Base-by-base conservation (phyloP, 2,113 vertebrate genomes). In the Lepus timidus region DNA sequence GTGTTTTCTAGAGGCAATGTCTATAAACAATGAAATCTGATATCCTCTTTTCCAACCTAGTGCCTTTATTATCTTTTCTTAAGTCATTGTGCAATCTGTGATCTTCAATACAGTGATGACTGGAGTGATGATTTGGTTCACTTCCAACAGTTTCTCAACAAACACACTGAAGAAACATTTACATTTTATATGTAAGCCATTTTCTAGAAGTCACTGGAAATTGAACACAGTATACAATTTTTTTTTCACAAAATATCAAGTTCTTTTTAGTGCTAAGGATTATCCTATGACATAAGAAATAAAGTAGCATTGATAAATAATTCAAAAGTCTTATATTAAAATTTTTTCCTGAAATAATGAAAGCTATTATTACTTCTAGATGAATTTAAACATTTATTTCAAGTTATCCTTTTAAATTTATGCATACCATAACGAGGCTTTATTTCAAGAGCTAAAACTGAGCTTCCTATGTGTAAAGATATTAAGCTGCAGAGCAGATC, bases 231-330 rank as follows among this genome's bases (percentile, higher is more conserved):
- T 51, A 6, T 2, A 61, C 49, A 79, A 58, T 51, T n/a, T 36
- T 79, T 79, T 33, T 25, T 14, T 55, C 31, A 75, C 25, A 22
- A 39, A 44, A 23, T 44, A 2, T 23, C 22, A 44, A 44, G 44
- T 49, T 55, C 10, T 52, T 58, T 91, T 74, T 79, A 55, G 4
- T 88, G 27, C 11, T 67, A 84, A 91, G 9, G 88, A 84, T 61
- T 83, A 49, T 51, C 84, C 23, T 61, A 17, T 70, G 22, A 19
- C 19, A 88, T 79, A 68, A 94, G 79, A 96, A 84, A 88, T 88
- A 84, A 82, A 52, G 10, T 88, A 29, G 58, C 11, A 29, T 17
- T 71, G 23, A 55, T 86, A 64, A 61, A 86, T 70, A 64, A 23
- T 76, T 70, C 25, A 62, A 11, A 55, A 52, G 33, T 85, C 19